These are phyloP conservation scores for Mionectes macconnelli DNA, from an alignment of 2,113 vertebrate genomes.

Conservation along the genomic window DNA sequence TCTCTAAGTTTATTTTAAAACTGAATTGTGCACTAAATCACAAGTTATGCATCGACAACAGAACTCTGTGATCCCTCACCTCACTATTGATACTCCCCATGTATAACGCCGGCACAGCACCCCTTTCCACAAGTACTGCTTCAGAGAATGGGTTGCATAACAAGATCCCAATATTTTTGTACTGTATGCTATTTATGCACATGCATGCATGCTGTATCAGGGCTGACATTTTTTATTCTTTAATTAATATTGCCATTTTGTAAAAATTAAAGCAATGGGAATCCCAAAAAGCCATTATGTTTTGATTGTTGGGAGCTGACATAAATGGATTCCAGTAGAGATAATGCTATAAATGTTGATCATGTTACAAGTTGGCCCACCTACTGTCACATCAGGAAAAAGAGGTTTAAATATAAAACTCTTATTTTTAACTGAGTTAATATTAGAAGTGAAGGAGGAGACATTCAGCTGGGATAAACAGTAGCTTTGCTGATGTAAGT, in stretches of 20 bases:
- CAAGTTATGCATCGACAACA: background rate
- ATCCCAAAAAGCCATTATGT: background rate
- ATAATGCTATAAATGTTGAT: conserved; percentile 28
- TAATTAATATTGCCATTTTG: background rate
- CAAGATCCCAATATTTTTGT: background rate
- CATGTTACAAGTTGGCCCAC: conserved; percentile 18
- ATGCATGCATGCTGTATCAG: background rate
- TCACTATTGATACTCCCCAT: background rate
- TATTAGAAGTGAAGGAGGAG: background rate
- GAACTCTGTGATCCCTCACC: background rate
- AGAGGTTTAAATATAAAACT: conserved; percentile 38
- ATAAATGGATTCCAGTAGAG: conserved; percentile 18
- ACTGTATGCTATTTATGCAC: background rate
- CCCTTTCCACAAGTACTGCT: background rate
- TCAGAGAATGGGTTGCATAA: background rate
- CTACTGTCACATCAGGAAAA: conserved; percentile 11
- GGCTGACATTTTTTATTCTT: background rate
- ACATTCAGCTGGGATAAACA: background rate
- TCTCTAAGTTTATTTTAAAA: background rate
- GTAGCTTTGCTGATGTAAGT: background rate
- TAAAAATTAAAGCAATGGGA: background rate
- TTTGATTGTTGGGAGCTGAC: conserved; percentile 22
- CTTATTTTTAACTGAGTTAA: conserved; percentile 20
- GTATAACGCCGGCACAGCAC: rapidly evolving
- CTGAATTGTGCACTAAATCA: background rate